These are phyloP conservation scores for Lethrus apterus DNA, from an alignment of 1,140 invertebrate species.

Conservation along the genomic window DNA sequence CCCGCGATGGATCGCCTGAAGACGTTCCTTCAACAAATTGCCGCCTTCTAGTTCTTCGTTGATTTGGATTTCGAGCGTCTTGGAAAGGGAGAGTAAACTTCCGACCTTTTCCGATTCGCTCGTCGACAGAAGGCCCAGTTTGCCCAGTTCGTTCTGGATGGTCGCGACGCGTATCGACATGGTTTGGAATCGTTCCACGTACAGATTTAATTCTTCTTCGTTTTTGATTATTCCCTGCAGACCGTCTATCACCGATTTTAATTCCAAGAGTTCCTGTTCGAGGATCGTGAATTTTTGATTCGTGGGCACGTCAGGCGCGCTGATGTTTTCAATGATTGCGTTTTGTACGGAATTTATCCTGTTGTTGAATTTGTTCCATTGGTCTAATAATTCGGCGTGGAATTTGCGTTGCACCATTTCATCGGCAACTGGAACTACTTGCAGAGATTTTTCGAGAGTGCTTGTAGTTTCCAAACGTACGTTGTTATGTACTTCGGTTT, in stretches of 20 bases:
- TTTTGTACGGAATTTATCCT: constrained; percentile 59
- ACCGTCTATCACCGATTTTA: constrained; percentile 56
- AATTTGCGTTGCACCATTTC: constrained; percentile 72
- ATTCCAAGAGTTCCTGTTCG: constrained; percentile 64
- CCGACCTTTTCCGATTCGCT: constrained; percentile 69
- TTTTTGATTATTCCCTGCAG: constrained; percentile 71
- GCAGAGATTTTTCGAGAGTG: constrained; percentile 67
- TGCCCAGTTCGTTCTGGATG: constrained; percentile 70
- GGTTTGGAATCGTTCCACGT: constrained; percentile 70
- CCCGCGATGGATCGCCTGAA: constrained; percentile 61
- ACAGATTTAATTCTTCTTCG: constrained; percentile 71
- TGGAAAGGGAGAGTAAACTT: constrained; percentile 56
- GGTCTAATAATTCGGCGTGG: constrained; percentile 64
- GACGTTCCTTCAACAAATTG: constrained; percentile 58
- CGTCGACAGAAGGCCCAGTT: constrained; percentile 61
- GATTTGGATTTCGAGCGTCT: constrained; percentile 59
- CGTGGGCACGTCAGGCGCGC: constrained; percentile 60
- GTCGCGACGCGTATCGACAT: constrained; percentile 62
- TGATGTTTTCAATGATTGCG: constrained; percentile 57
- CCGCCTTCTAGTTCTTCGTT: constrained; percentile 67
- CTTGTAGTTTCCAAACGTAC: constrained; percentile 62
- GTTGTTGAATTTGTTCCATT: constrained; percentile 60
- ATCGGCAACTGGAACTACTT: constrained; percentile 69
- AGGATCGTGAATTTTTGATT: constrained; percentile 64
- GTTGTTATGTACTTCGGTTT: constrained; percentile 77